Evolutionary conservation across 2,113 vertebrate genomes (phyloP), one percentile per base, ranked within the genome.

Genomic region (Python bivittatus): DNA sequence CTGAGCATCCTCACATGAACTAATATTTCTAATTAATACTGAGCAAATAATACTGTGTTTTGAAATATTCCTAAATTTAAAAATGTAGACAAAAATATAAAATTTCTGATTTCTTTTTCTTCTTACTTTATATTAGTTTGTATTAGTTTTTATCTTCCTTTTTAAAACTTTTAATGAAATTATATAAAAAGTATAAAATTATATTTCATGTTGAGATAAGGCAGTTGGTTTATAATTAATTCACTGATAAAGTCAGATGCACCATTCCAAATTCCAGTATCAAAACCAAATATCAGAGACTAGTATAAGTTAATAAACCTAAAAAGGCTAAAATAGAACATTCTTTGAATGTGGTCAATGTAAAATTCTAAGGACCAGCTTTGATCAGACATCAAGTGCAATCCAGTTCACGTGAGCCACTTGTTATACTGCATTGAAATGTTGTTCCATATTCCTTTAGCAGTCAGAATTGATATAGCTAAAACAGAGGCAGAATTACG

Each of bases 1-100:
- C 29, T 89, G n/a, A 92, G 33, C 44, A 84, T 89, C 72, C n/a
- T 84, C 61, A 79, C n/a, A 79, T 38, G 68, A 79, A 79, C n/a
- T 72, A 72, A 6, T 79, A 79, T 38, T 79, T 79, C 33, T 38
- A 72, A 72, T 44, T 53, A 57, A 44, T 38, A 54, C 53, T 22
- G 57, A 56, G 27, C 38, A 83, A 84, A 83, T 48, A 48, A 58
- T 58, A n/a, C 25, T 60, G n/a, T 1, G 20, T 84, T 58, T 48
- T 72, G 48, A 89, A 89, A 90, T 33, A 29, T 33, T 58, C 27
- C 17, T 57, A 57, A 38, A 79, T 86, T 86, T 1, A 60, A 15
- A n/a, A 91, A n/a, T 86, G 33, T 33, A 58, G 64, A 87, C 52
- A 68, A 33, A 20, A 38, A 9, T 38, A 88, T 25, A 33, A 68